Evolutionary conservation across 2,113 vertebrate genomes (phyloP).

Genomic region (Pionites leucogaster): DNA sequence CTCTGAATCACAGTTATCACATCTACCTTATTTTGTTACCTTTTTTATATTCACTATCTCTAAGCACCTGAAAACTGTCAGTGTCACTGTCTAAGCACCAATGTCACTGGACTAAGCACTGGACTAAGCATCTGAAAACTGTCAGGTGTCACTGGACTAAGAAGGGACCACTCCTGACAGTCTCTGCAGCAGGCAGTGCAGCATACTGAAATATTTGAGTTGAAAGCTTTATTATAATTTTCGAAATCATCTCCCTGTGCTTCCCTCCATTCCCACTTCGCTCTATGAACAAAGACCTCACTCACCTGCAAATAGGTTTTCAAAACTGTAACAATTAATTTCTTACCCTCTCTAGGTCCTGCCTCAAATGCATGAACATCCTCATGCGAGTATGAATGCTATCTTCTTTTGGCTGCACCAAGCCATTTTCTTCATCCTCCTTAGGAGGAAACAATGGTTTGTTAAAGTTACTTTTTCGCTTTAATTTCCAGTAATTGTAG

Average conservation of each 20-base stretch:
- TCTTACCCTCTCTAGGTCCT: conserved; percentile 96
- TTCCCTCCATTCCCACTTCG: background rate
- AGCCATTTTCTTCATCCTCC: conserved; percentile 89
- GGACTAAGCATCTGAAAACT: background rate
- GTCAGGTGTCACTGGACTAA: background rate
- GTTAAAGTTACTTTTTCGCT: conserved; percentile 94
- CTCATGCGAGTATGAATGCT: conserved; percentile 96
- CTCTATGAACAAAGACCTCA: background rate
- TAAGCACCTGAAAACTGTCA: background rate
- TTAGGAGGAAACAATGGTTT: conserved; percentile 92
- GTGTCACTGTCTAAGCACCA: background rate
- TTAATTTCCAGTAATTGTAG: conserved; percentile 98
- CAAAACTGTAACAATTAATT: background rate
- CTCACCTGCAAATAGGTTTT: background rate
- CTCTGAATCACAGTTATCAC: background rate
- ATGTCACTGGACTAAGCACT: no score
- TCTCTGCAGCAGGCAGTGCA: background rate
- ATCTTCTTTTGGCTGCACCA: conserved; percentile 92
- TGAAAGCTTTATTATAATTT: background rate
- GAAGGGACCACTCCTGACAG: background rate
- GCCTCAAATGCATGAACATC: conserved; percentile 99
- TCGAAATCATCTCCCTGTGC: background rate
- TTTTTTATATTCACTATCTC: background rate
- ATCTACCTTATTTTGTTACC: background rate
- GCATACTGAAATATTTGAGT: background rate